Conservation (phyloP, 2,888 invertebrate genomes). For the Seladonia tumulorum region DNA sequence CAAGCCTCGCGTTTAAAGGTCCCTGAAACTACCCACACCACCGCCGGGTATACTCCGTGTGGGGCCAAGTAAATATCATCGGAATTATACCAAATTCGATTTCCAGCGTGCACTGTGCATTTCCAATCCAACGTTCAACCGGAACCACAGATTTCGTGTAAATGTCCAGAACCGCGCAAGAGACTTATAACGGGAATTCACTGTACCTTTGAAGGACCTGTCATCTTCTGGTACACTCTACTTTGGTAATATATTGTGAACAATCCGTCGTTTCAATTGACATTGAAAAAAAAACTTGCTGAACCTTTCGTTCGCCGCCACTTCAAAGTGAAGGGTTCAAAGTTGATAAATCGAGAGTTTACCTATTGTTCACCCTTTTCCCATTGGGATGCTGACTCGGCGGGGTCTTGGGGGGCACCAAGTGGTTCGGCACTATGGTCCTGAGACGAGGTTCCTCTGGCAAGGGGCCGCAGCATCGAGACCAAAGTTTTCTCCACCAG, state of each 20-base stretch:
- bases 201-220: too few species aligned
- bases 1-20: too few species aligned
- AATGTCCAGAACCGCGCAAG: too few species aligned
- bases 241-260: neutral
- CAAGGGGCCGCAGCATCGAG: conserved; percentile 84
- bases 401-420: conserved; percentile 92
- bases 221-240: neutral
- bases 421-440: conserved; percentile 93
- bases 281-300: neutral
- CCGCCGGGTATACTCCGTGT: too few species aligned
- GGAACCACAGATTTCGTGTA: too few species aligned
- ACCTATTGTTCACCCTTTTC: conserved; percentile 90
- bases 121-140: too few species aligned
- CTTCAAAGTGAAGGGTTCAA: neutral
- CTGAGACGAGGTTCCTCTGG: conserved; percentile 89
- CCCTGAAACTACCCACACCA: too few species aligned
- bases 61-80: too few species aligned
- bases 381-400: conserved; percentile 93
- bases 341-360: neutral
- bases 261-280: neutral
- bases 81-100: too few species aligned
- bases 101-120: too few species aligned
- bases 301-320: neutral
- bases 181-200: too few species aligned
- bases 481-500: conserved; percentile 88